Evolutionary conservation across 2,888 invertebrate genomes (phyloP).

Genomic region (Cerastoderma edule): DNA sequence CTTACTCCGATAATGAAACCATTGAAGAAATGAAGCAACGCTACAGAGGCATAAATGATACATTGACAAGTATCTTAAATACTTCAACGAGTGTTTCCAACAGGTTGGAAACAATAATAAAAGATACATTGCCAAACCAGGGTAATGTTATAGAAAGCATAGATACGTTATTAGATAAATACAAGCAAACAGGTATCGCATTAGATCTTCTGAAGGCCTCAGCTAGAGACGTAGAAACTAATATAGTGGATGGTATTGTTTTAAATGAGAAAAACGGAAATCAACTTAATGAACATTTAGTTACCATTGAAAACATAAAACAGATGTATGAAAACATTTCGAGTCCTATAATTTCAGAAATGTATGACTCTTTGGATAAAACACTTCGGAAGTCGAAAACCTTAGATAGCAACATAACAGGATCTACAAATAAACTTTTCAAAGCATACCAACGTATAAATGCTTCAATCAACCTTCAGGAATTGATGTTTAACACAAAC

Average conservation of each 20-base stretch:
- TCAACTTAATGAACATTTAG: not conserved
- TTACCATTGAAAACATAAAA: too few species aligned
- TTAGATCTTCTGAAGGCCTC: not conserved
- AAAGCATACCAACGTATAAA: too few species aligned
- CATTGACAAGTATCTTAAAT: not conserved
- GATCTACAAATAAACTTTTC: too few species aligned
- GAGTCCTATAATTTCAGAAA: too few species aligned
- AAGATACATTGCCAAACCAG: not conserved
- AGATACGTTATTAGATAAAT: not conserved
- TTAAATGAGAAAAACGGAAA: not conserved
- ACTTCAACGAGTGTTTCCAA: not conserved
- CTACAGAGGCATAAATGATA: not conserved
- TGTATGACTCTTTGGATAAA: too few species aligned
- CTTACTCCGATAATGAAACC: conserved; percentile 38
- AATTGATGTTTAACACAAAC: too few species aligned
- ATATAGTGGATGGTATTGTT: not conserved
- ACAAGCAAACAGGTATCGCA: not conserved
- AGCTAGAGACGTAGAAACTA: not conserved
- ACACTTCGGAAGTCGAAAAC: too few species aligned
- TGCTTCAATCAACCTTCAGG: too few species aligned
- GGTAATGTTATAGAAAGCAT: not conserved
- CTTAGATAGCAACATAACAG: too few species aligned
- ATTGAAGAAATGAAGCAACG: conserved; percentile 42
- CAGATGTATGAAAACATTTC: too few species aligned
- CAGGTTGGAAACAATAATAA: not conserved